These are phyloP conservation scores for Lophura nycthemera DNA, from an alignment of 2,113 vertebrate species.

Conservation along the genomic window DNA sequence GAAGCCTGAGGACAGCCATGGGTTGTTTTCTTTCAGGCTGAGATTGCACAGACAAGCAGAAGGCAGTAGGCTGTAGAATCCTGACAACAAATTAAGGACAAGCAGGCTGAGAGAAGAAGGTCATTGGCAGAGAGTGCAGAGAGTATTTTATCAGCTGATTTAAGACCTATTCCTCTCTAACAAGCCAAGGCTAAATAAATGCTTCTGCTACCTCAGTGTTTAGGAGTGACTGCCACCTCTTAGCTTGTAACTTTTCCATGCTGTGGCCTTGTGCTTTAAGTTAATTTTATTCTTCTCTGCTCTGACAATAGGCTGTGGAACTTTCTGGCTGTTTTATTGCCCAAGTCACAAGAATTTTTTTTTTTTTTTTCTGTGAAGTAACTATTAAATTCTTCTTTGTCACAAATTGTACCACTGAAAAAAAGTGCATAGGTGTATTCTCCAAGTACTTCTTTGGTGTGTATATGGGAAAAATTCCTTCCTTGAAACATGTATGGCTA, in stretches of 20 bases:
- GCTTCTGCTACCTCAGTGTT: background rate
- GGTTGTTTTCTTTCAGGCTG: background rate
- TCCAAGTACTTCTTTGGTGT: background rate
- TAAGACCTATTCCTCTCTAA: conserved; percentile 31
- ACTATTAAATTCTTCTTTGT: background rate
- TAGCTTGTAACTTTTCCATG: background rate
- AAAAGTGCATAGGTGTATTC: background rate
- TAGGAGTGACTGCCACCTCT: background rate
- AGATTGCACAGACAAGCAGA: background rate
- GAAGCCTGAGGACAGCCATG: background rate
- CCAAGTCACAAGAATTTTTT: accelerated
- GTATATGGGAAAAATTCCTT: background rate
- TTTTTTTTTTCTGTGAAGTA: background rate
- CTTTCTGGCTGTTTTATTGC: background rate
- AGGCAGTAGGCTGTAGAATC: background rate
- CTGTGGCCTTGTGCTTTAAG: background rate
- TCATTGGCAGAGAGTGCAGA: background rate
- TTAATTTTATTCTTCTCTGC: background rate
- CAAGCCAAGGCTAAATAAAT: conserved; percentile 12
- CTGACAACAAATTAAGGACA: conserved; percentile 18
- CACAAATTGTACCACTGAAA: background rate
- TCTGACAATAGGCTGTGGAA: background rate
- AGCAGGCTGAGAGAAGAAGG: background rate
- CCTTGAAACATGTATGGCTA: background rate
- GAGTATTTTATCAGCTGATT: conserved; percentile 19